Base-by-base conservation (phyloP, 64 coral and sea anemone species). In the Dendrophyllia cribrosa region DNA sequence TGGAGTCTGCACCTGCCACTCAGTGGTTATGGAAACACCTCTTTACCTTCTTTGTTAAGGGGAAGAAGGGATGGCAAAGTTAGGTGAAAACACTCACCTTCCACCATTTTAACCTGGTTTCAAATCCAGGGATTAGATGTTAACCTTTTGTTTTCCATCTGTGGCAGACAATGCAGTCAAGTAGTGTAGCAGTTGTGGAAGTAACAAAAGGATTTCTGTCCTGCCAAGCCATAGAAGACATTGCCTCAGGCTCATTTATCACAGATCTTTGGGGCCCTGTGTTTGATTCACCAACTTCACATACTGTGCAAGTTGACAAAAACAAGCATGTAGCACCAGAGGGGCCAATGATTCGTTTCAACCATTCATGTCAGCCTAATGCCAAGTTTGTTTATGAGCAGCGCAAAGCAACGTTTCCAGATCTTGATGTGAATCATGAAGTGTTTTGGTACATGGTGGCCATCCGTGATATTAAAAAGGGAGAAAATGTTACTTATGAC, bases 231-330 rank as follows among this genome's bases (percentile, higher is more conserved):
- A 25, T 59, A 13, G 85, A 74, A 43, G 85, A 88, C n/a, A 59
- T 88, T 44, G 0, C 21, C 34, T 43, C 85, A 17, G 85, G 85
- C 3, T 72, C 85, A 47, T 88, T 88, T 22, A 50, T 88, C 4
- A 44, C 68, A 3, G 85, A 88, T 59, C 69, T 88, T n/a, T 88
- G 85, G 85, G 85, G 85, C 15, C 49, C 69, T 13, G 85, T 88
- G 12, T 58, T 59, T 17, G 20, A 88, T 75, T 59, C 7, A 26
- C 85, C 85, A 3, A 26, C 26, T 45, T 34, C 56, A 19, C 34
- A 88, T n/a, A 74, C 85, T 3, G 23, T 88, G 10, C 85, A 88
- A 2, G 43, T 88, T 20, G 69, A 19, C 46, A 75, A 58, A 12
- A 62, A 88, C 10, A 88, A 74, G 51, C 85, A 88, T 59, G 72